A percentile compares a stretch with the other conserved stretches of the same genome.
Conservation (phyloP, 2,888 invertebrate genomes). For the Nymphalis urticae region DNA sequence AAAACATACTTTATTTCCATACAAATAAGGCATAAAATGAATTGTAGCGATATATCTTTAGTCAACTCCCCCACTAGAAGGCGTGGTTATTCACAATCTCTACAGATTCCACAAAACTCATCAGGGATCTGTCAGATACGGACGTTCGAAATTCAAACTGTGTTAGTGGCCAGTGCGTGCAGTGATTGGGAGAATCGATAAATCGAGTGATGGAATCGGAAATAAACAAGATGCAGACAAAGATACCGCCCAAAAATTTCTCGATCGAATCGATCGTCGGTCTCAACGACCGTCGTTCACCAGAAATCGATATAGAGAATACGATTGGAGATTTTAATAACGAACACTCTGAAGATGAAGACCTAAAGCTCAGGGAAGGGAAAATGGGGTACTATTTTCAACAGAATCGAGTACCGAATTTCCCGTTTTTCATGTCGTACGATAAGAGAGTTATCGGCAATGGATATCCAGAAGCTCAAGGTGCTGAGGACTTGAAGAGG, state of each 20-base stretch:
- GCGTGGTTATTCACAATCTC: slow-evolving; percentile 42
- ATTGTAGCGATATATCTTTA: background rate
- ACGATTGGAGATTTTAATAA: slow-evolving; percentile 64
- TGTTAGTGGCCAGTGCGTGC: slow-evolving; percentile 46
- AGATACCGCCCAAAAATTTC: slow-evolving; percentile 82
- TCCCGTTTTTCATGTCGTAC: slow-evolving; percentile 77
- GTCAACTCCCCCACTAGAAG: slow-evolving; percentile 42
- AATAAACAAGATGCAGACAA: slow-evolving; percentile 69
- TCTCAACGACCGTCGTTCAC: slow-evolving; percentile 63
- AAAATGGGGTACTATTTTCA: slow-evolving; percentile 74
- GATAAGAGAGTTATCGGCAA: slow-evolving; percentile 64
- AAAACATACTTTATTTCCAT: slow-evolving; percentile 4
- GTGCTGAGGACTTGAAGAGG: slow-evolving; percentile 66
- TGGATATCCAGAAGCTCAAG: slow-evolving; percentile 52
- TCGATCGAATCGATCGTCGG: slow-evolving; percentile 84
- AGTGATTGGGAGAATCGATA: slow-evolving; percentile 25
- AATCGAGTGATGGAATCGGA: slow-evolving; percentile 67
- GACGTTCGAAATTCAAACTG: slow-evolving; percentile 40
- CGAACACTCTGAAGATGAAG: slow-evolving; percentile 68
- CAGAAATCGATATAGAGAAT: slow-evolving; percentile 75
- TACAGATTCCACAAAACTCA: slow-evolving; percentile 39
- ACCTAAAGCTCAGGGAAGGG: slow-evolving; percentile 64
- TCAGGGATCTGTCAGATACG: slow-evolving; percentile 41
- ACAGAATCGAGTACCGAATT: slow-evolving; percentile 71
- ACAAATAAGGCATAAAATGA: slow-evolving; percentile 4